Evolutionary conservation across 2,888 invertebrate genomes (phyloP).

Genomic region (Erebia epiphron): DNA sequence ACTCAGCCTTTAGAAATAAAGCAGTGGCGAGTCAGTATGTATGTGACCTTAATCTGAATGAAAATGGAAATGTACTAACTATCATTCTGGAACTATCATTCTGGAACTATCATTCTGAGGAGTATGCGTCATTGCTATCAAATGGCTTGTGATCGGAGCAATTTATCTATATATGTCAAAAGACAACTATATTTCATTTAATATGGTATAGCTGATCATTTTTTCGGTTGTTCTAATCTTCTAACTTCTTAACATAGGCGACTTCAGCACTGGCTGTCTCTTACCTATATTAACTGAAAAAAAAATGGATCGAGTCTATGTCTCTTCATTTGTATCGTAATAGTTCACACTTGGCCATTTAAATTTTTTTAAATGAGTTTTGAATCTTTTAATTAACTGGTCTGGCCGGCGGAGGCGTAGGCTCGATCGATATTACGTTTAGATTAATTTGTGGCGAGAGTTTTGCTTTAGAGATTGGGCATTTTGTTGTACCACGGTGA

Average conservation of each 20-base stretch:
- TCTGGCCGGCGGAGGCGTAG: slow-evolving; percentile 57
- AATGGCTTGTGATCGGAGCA: slow-evolving; percentile 4
- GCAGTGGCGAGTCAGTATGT: not conserved
- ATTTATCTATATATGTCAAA: slow-evolving; percentile 19
- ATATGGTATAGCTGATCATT: slow-evolving; percentile 17
- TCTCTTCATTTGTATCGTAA: slow-evolving; percentile 54
- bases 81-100: too few relatives aligned
- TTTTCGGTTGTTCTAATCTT: slow-evolving; percentile 18
- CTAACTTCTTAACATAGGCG: slow-evolving; percentile 10
- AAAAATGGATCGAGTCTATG: slow-evolving; percentile 69
- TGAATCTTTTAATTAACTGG: slow-evolving; percentile 30
- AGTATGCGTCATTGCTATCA: slow-evolving; percentile 18
- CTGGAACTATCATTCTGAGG: slow-evolving; percentile 24
- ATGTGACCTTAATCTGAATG: not conserved
- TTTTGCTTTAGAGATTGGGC: slow-evolving; percentile 66
- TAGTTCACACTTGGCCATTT: not conserved
- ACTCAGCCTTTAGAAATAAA: not conserved
- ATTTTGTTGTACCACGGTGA: slow-evolving; percentile 33
- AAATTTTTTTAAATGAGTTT: not conserved
- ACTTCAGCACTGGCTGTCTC: slow-evolving; percentile 32
- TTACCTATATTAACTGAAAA: slow-evolving; percentile 60
- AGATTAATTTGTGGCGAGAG: slow-evolving; percentile 75
- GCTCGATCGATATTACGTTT: slow-evolving; percentile 70
- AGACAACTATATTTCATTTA: slow-evolving; percentile 14
- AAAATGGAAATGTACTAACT: not conserved